These are phyloP conservation scores for Zaprionus taronus DNA, from an alignment of 1,140 invertebrate genomes.

Conservation along the genomic window DNA sequence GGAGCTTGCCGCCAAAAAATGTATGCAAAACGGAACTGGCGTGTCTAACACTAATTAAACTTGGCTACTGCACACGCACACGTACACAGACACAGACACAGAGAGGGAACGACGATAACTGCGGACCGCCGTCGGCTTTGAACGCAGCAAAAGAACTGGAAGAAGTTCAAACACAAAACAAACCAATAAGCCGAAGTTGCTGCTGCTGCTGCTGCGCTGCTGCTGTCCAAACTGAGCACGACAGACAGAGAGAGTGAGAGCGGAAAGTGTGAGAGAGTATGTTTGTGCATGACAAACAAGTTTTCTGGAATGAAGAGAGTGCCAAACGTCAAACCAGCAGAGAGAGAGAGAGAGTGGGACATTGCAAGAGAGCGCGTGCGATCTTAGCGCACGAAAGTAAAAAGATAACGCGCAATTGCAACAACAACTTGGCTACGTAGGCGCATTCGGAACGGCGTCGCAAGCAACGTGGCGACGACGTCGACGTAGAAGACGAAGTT, in stretches of 20 bases:
- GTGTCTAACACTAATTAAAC: slow-evolving; percentile 69
- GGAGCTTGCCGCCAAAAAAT: slow-evolving; percentile 72
- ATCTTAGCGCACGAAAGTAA: slow-evolving; percentile 75
- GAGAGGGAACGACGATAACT: slow-evolving; percentile 54
- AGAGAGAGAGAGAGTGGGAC: slow-evolving; percentile 19
- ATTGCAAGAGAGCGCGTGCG: slow-evolving; percentile 33
- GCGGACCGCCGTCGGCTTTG: slow-evolving; percentile 71
- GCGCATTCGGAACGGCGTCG: slow-evolving; percentile 4
- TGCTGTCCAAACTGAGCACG: slow-evolving; percentile 20
- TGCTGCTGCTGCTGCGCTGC: slow-evolving; percentile 38
- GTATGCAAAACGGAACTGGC: slow-evolving; percentile 63
- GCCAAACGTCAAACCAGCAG: neutral
- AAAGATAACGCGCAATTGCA: slow-evolving; percentile 74
- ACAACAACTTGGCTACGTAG: slow-evolving; percentile 53
- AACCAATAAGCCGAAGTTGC: slow-evolving; percentile 68
- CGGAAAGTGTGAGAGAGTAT: slow-evolving; percentile 14
- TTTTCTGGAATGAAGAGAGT: slow-evolving; percentile 60
- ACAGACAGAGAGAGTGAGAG: slow-evolving; percentile 9
- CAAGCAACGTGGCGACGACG: slow-evolving; percentile 52
- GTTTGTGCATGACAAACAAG: slow-evolving; percentile 56
- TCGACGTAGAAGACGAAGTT: slow-evolving; percentile 17
- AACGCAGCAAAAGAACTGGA: slow-evolving; percentile 78
- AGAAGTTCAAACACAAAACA: slow-evolving; percentile 78
- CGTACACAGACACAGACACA: slow-evolving; percentile 17
- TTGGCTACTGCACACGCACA: slow-evolving; percentile 46